Evolutionary conservation across 2,797 vertebrate species (phyloP), one percentile per base, ranked within the genome.

Genomic region (Pygocentrus nattereri): DNA sequence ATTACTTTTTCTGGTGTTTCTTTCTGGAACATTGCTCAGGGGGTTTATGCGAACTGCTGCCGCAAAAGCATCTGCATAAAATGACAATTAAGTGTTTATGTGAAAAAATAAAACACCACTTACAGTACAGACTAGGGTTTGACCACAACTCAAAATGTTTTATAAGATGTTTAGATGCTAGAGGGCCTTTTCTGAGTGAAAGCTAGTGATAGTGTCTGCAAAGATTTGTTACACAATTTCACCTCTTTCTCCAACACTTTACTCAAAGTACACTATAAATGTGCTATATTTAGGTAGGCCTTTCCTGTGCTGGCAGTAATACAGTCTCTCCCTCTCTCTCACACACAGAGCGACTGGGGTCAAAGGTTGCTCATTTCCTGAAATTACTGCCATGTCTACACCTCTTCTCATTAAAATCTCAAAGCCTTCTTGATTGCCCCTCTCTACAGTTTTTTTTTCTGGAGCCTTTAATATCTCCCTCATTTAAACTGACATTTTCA

Each of bases 401-500:
- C 90, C 82, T 88, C 79, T 81, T 69, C n/a, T 86, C 85, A 88
- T 91, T 91, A 88, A 88, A 90, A 88, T 84, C 88, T 73, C 87
- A 91, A 91, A 91, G 81, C 86, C 81, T 87, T 90, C 90, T 87
- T 88, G 86, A 91, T 84, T 87, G 85, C 47, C 78, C 1, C 74
- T 77, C 69, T 82, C 71, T 77, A 84, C 81, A 15, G 58, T 16
- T 68, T 71, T 76, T 80, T 27, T 18, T 30, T 15, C n/a, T 54
- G 38, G 50, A 70, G 38, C 78, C 82, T 85, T 79, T 87, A 90
- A 89, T 90, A 87, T 87, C 81, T 79, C 87, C 85, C 84, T 88
- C 84, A 83, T 92, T 92, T 88, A 87, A 86, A 81, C 76, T 59
- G 85, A 89, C 89, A 88, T 92, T 94, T 93, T 92, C 90, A 88